Conservation (phyloP, 2,113 vertebrate genomes). For the Sceloporus tristichus region DNA sequence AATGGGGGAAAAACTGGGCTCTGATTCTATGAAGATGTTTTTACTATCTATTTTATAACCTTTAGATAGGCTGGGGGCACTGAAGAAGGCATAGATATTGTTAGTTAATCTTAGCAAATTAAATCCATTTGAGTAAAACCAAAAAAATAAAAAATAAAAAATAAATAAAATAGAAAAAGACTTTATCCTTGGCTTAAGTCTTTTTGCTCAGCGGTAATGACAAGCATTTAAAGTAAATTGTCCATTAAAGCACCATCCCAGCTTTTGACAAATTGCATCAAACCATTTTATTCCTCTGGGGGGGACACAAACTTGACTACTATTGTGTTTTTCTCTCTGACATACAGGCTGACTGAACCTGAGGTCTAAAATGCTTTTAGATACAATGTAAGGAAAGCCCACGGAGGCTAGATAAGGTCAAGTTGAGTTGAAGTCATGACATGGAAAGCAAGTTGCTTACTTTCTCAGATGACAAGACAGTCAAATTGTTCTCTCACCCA, state of each 20-base stretch:
- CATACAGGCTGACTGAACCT: conserved; percentile 53
- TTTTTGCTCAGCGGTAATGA: conserved; percentile 69
- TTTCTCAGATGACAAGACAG: conserved; percentile 45
- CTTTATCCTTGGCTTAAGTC: conserved; percentile 57
- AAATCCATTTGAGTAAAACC: conserved; percentile 65
- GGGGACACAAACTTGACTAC: conserved; percentile 58
- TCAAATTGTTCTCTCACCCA: conserved; percentile 20
- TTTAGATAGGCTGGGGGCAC: conserved; percentile 33
- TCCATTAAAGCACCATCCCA: conserved; percentile 71
- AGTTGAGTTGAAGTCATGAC: conserved; percentile 43
- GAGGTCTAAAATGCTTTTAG: conserved; percentile 45
- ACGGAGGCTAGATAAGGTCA: conserved; percentile 43
- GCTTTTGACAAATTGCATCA: conserved; percentile 74
- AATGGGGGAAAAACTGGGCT: conserved; percentile 5
- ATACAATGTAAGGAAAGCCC: conserved; percentile 32
- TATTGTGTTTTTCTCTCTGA: conserved; percentile 60
- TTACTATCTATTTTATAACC: conserved; percentile 51
- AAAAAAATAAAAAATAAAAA: conserved; percentile 33
- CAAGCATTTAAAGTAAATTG: conserved; percentile 74
- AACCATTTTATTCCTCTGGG: conserved; percentile 67
- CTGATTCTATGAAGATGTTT: conserved; percentile 19
- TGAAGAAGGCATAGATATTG: conserved; percentile 44
- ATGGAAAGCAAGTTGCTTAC: conserved; percentile 25
- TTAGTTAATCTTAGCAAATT: conserved; percentile 71
- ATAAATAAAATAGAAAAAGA: conserved; percentile 7